phyloP scores from a whole-genome alignment of 2,113 vertebrate species.

The Ptychochromis oligacanthus region DNA sequence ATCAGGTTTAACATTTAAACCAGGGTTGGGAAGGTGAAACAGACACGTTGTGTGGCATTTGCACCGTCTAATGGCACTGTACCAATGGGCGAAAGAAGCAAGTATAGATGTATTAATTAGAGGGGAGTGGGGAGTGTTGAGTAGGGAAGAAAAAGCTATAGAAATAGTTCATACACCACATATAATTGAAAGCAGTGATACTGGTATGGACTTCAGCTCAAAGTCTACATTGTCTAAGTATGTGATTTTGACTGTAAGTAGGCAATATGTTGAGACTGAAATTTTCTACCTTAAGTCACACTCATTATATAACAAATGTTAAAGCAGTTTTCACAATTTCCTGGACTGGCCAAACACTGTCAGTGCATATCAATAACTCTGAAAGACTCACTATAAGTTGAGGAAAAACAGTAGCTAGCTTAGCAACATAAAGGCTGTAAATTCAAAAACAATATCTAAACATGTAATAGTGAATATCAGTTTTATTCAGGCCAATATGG shows the following conservation, averaged over 20 bases:
- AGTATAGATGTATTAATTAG: constrained; percentile 74
- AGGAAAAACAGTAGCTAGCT: background rate
- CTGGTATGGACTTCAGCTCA: background rate
- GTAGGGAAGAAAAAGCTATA: background rate
- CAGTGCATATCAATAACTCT: too few relatives aligned
- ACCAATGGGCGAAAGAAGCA: constrained; percentile 34
- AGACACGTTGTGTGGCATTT: constrained; percentile 80
- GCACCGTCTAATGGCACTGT: constrained; percentile 72
- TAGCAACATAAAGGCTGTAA: background rate
- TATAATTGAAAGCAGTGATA: constrained; percentile 24
- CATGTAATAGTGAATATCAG: background rate
- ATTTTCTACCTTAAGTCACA: too few relatives aligned
- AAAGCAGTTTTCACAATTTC: too few relatives aligned
- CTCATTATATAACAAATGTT: too few relatives aligned
- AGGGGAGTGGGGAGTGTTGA: constrained; percentile 11
- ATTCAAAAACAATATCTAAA: background rate
- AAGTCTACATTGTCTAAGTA: constrained; percentile 1
- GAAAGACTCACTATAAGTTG: too few relatives aligned
- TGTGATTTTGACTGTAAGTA: background rate
- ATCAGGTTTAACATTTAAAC: constrained; percentile 83
- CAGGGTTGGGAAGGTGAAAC: constrained; percentile 79
- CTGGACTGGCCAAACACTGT: too few relatives aligned
- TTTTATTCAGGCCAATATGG: background rate
- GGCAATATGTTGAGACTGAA: background rate
- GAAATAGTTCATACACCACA: constrained; percentile 17